These are phyloP conservation scores for Caiman crocodilus DNA, from an alignment of 2,797 vertebrate species.

Conservation along the genomic window DNA sequence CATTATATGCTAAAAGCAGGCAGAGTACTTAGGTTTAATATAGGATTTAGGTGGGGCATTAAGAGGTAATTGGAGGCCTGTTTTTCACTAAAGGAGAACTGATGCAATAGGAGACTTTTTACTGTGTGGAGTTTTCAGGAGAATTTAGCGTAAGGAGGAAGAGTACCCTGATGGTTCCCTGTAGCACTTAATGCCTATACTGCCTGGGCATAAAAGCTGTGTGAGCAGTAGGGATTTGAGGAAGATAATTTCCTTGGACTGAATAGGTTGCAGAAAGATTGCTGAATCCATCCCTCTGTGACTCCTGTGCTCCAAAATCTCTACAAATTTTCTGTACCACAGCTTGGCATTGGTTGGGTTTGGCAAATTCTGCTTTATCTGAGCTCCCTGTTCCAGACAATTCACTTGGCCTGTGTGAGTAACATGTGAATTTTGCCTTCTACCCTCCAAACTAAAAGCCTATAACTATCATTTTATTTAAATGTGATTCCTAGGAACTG, in stretches of 20 bases:
- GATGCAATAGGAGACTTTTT: neutral
- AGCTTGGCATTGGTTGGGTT: neutral
- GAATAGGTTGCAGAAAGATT: neutral
- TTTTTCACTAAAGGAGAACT: rapidly evolving
- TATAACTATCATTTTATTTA: neutral
- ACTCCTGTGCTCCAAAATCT: neutral
- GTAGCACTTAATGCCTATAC: neutral
- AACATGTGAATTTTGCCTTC: neutral
- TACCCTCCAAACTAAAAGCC: neutral
- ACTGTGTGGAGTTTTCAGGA: neutral
- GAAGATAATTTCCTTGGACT: neutral
- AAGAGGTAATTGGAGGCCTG: neutral
- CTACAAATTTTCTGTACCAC: neutral
- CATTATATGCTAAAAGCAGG: neutral
- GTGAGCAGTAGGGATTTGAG: neutral
- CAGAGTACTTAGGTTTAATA: neutral
- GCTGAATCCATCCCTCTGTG: neutral
- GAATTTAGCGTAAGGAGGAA: neutral
- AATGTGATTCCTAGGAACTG: neutral
- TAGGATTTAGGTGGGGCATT: rapidly evolving
- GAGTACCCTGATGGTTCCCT: neutral
- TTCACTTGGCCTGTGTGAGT: neutral
- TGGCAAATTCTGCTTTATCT: neutral
- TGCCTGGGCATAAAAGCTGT: neutral
- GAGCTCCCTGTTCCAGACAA: neutral